phyloP scores from a whole-genome alignment of 2,113 vertebrate species.

The Columba livia region DNA sequence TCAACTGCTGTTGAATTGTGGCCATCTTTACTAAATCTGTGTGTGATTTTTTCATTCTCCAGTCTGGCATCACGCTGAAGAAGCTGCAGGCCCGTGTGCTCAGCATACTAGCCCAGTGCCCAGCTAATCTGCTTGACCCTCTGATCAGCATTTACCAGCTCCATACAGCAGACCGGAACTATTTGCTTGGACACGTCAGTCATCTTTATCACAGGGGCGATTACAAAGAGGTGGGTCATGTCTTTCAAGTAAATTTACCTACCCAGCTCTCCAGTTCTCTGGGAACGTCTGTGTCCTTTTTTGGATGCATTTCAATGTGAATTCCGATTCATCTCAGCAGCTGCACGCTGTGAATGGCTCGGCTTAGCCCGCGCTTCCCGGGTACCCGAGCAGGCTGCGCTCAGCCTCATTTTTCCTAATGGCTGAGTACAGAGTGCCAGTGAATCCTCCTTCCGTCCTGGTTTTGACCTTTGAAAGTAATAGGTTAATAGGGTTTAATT shows the following conservation, averaged over 20 bases:
- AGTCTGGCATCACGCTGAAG: conserved; percentile 34
- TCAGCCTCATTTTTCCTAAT: not conserved
- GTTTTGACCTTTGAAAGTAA: conserved; percentile 1
- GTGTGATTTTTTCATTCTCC: not conserved
- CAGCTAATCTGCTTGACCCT: conserved; percentile 43
- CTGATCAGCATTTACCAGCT: conserved; percentile 71
- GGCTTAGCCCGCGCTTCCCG: not conserved
- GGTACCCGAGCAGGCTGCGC: not conserved
- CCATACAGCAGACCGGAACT: conserved; percentile 40
- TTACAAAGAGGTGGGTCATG: conserved; percentile 71
- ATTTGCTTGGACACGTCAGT: conserved; percentile 37
- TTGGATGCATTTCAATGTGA: conserved; percentile 51
- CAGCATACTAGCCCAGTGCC: conserved; percentile 23
- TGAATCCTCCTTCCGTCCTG: not conserved
- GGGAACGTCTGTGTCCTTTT: conserved; percentile 22
- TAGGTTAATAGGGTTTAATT: conserved; percentile 31
- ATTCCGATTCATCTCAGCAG: conserved; percentile 1
- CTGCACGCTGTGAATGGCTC: conserved; percentile 19
- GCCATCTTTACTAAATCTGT: conserved; percentile 29
- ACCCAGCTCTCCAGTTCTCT: not conserved
- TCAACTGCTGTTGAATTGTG: not conserved
- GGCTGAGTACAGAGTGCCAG: not conserved
- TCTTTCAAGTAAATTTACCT: conserved; percentile 51
- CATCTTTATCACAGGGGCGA: conserved; percentile 45
- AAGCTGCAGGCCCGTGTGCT: conserved; percentile 51